These are phyloP conservation scores for Centropristis striata DNA, from an alignment of 2,113 vertebrate species.

Conservation along the genomic window DNA sequence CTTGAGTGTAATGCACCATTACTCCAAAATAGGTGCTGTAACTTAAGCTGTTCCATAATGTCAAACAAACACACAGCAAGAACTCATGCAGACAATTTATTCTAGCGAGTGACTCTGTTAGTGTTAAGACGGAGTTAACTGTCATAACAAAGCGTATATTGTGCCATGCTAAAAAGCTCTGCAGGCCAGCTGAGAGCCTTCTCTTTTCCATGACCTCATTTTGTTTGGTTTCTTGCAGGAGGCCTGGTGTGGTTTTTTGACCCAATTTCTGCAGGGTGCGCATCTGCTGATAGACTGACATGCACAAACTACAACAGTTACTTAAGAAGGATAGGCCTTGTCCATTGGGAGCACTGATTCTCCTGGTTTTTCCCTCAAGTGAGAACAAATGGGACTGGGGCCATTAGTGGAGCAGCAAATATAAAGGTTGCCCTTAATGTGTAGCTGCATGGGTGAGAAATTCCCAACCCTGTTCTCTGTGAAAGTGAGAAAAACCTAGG, in stretches of 20 bases:
- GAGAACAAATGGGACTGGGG: conserved; percentile 51
- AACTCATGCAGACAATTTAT: conserved; percentile 45
- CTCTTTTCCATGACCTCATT: conserved; percentile 82
- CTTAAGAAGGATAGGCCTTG: conserved; percentile 50
- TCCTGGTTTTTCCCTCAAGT: conserved; percentile 28
- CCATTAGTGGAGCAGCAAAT: conserved; percentile 57
- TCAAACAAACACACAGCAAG: conserved; percentile 53
- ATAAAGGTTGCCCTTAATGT: conserved; percentile 64
- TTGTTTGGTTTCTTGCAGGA: conserved; percentile 73
- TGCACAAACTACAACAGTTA: conserved; percentile 46
- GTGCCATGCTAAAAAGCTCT: conserved; percentile 76
- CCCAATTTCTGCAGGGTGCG: conserved; percentile 65
- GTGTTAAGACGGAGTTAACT: conserved; percentile 63
- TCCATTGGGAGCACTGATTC: conserved; percentile 53
- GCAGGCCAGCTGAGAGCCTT: conserved; percentile 64
- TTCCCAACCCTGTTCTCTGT: conserved; percentile 22
- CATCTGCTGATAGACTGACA: conserved; percentile 19
- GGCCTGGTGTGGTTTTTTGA: conserved; percentile 70
- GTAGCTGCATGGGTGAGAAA: conserved; percentile 44
- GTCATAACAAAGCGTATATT: conserved; percentile 80
- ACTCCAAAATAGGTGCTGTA: conserved; percentile 54
- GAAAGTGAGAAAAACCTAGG: conserved; percentile 49
- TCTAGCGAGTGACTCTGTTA: conserved; percentile 60
- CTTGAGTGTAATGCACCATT: not conserved
- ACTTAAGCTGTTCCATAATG: conserved; percentile 43